These are phyloP conservation scores for Salarias fasciatus DNA, from an alignment of 2,797 vertebrate genomes.

Conservation along the genomic window DNA sequence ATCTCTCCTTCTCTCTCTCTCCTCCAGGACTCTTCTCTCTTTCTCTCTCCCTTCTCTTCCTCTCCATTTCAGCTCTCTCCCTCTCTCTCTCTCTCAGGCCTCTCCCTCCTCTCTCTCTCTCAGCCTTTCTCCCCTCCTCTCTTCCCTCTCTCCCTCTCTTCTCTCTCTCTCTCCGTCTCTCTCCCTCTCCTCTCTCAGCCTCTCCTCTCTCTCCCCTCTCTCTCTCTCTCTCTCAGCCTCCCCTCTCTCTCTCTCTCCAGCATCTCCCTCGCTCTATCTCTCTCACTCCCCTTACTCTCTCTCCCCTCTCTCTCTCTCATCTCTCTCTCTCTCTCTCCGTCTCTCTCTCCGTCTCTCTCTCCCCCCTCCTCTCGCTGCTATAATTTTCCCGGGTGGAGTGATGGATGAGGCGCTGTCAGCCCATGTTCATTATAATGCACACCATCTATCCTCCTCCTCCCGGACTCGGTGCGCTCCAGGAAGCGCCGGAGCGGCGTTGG, in stretches of 20 bases:
- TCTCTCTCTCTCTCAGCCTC: slow-evolving; percentile 26
- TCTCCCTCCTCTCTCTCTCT: slow-evolving; percentile 52
- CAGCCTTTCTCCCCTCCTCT: slow-evolving; percentile 25
- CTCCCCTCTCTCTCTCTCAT: too few species aligned
- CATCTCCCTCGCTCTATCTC: slow-evolving; percentile 56
- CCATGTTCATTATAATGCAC: slow-evolving; percentile 96
- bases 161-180: slow-evolving; percentile 66
- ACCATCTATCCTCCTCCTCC: slow-evolving; percentile 93
- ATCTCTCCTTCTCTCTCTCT: slow-evolving; percentile 55
- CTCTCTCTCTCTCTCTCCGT: slow-evolving; percentile 59
- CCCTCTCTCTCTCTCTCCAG: slow-evolving; percentile 47
- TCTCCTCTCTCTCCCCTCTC: too few species aligned
- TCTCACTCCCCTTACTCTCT: slow-evolving; percentile 68
- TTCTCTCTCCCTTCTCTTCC: slow-evolving; percentile 51
- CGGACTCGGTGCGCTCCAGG: slow-evolving; percentile 86
- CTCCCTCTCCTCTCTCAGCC: too few species aligned
- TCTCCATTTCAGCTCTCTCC: slow-evolving; percentile 45
- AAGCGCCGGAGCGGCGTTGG: slow-evolving; percentile 83
- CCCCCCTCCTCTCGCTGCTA: slow-evolving; percentile 74
- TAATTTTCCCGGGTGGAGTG: slow-evolving; percentile 86
- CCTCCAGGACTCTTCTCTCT: too few species aligned
- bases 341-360: slow-evolving; percentile 45
- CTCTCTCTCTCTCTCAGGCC: slow-evolving; percentile 70
- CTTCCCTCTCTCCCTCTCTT: slow-evolving; percentile 46
- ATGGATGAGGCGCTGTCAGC: slow-evolving; percentile 93